phyloP scores from a whole-genome alignment of 1,140 invertebrate species.

The Paracyclopina nana region DNA sequence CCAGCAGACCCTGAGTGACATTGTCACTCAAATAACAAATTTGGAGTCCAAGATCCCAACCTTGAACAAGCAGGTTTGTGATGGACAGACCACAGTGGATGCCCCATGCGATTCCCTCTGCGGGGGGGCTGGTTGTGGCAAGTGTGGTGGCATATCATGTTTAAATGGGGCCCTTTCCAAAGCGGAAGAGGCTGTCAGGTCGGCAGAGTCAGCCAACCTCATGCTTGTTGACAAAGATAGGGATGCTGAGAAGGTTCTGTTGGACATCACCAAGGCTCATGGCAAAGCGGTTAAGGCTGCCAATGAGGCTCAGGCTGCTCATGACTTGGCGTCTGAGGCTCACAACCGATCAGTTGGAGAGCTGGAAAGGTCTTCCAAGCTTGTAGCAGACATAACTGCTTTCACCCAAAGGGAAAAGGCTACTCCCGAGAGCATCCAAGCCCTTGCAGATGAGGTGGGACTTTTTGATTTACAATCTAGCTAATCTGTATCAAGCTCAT shows the following conservation, averaged over 20 bases:
- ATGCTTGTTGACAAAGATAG: conserved; percentile 57
- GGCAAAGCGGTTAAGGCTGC: conserved; percentile 34
- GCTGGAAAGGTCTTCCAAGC: conserved; percentile 31
- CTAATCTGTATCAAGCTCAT: too few relatives aligned
- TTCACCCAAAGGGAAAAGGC: conserved; percentile 53
- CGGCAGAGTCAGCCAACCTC: conserved; percentile 58
- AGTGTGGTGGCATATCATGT: conserved; percentile 74
- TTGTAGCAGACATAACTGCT: conserved; percentile 46
- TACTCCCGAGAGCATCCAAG: conserved; percentile 55
- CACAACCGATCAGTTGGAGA: conserved; percentile 36
- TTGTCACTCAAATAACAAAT: conserved; percentile 41
- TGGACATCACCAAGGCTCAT: conserved; percentile 39
- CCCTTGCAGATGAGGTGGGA: conserved; percentile 47
- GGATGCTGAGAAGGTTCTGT: conserved; percentile 38
- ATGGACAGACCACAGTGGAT: conserved; percentile 37
- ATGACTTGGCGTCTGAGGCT: conserved; percentile 32
- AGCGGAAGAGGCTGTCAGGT: conserved; percentile 57
- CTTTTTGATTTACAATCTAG: too few relatives aligned
- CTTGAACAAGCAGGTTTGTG: conserved; percentile 75
- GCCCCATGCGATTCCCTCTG: conserved; percentile 71
- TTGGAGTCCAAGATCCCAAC: conserved; percentile 53
- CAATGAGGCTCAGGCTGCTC: conserved; percentile 36
- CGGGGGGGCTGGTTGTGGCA: conserved; percentile 77
- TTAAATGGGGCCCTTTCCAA: conserved; percentile 66
- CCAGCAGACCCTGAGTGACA: conserved; percentile 36